A percentile compares a stretch with the other conserved stretches of the same genome.
phyloP scores from a whole-genome alignment of 2,113 vertebrate genomes.

The Engystomops pustulosus region DNA sequence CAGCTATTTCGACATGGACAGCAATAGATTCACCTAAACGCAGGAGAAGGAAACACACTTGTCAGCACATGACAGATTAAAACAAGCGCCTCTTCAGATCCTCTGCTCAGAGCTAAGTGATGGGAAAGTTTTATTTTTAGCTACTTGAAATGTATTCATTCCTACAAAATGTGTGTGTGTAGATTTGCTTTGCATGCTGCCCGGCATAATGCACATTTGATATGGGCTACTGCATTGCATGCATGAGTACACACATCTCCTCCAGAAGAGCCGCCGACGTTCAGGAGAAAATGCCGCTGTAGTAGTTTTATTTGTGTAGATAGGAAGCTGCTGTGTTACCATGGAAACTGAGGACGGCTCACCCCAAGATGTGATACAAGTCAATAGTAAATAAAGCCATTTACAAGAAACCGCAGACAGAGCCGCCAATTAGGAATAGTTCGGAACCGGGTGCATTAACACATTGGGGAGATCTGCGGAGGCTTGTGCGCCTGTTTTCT shows the following conservation, averaged over 20 bases:
- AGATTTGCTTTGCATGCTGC: slow-evolving; percentile 7
- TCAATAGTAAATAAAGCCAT: neutral
- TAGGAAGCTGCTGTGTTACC: slow-evolving; percentile 9
- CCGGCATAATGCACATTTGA: slow-evolving; percentile 40
- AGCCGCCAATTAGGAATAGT: neutral
- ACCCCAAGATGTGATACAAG: neutral
- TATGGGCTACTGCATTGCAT: slow-evolving; percentile 39
- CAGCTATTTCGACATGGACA: slow-evolving; percentile 86
- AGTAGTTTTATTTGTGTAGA: neutral
- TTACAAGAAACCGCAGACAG: neutral
- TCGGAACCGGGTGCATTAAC: neutral
- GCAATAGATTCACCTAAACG: slow-evolving; percentile 88
- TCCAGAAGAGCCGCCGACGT: slow-evolving; percentile 1
- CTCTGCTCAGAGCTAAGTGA: neutral
- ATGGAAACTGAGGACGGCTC: slow-evolving; percentile 17
- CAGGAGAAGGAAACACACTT: slow-evolving; percentile 56
- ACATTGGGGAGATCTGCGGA: too few species aligned
- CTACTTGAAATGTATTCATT: neutral
- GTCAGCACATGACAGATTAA: slow-evolving; percentile 22
- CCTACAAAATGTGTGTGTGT: slow-evolving; percentile 27
- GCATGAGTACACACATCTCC: slow-evolving; percentile 38
- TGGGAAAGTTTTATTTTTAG: neutral
- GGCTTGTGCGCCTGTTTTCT: too few species aligned
- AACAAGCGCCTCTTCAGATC: neutral
- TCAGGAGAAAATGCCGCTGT: slow-evolving; percentile 12